Base-by-base conservation (phyloP, 1,140 invertebrate genomes). In the Brachionus paranguensis region DNA sequence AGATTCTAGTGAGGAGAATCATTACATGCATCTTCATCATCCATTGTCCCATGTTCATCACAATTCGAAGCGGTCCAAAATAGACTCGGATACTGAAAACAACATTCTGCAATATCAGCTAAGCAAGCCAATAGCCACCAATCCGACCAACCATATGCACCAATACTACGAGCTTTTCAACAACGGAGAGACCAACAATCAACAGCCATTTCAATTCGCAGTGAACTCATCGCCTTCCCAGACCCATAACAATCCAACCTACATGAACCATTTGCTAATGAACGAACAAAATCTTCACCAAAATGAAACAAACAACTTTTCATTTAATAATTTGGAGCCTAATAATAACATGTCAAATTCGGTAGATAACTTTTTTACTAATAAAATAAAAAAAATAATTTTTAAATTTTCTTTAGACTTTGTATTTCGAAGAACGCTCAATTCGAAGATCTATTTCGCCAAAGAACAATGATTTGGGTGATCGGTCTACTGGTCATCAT, bases 21-120 rank as follows among this genome's bases (percentile, higher is more conserved):
- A 72, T 10, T 72, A 72, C 41, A 41, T 72, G 37, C 68, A 72
- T 72, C 41, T 72, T 20, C 68, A 72, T 72, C 68, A 72, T 72
- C 27, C 27, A 14, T 33, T 68, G 27, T 14, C 65, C 14, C 68
- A 72, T 41, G 17, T 10, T 72, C 68, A 37, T 8, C 68, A 41
- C 17, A 37, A 72, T 72, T 37, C 68, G 3, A 72, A 72, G 20
- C 29, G 68, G 10, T 72, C 68, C 10, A 72, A 72, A 72, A 76
- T 50, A 8, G 45, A 76, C 27, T 1, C n/a, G 5, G 45, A 76
- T n/a, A 76, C 41, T 20, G 27, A 50, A 12, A 76, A 12, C 11
- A 76, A 50, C 47, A 27, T 76, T 76, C 14, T 76, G 33, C 72
- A 76, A 6, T 50, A 27, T 14, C 72, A 76, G 47, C 47, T 76